Evolutionary conservation across 1,140 invertebrate genomes (phyloP), one percentile per base, ranked within the genome.

Genomic region (Leptopilina clavipes): DNA sequence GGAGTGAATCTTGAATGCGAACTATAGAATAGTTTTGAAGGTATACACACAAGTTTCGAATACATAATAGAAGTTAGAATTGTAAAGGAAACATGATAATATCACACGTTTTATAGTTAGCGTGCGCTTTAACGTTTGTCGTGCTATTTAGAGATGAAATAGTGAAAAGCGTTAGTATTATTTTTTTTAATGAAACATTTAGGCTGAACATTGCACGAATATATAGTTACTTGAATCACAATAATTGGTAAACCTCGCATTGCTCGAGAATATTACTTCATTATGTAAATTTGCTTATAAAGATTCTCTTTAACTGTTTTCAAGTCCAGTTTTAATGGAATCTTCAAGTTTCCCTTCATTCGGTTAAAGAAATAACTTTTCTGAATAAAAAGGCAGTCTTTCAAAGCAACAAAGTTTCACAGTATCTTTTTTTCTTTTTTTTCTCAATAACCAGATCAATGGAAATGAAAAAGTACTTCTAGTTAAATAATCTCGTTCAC

Each of bases 251-350:
- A 65, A 65, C 25, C 22, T 65, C 59, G 11, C 25, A 31, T 65
- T 65, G 59, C 22, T 52, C 5, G 0, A 65, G 22, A 65, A 31
- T 25, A 31, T 37, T 65, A n/a, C 59, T 65, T 65, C 0, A 31
- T 65, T 65, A 65, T 65, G 59, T 22, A 65, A 65, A 65, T 65
- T 65, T 65, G 12, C 7, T 65, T n/a, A 65, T 65, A 65, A 65
- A n/a, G 5, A 65, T 65, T 12, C 31, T 59, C 56, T 59, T 22
- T 37, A 65, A 65, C 25, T 65, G 22, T 65, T 65, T 65, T 7
- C 7, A 22, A 37, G 12, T 65, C 6, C 22, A 10, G 14, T 65
- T n/a, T 12, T n/a, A 65, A 65, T 59, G 22, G 22, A 59, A 59
- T 59, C 19, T 25, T n/a, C 59, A n/a, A 25, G 19, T 65, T 65